Evolutionary conservation across 53 echinoderm and acorn worm species (phyloP).

Genomic region (Stichopus horrens): DNA sequence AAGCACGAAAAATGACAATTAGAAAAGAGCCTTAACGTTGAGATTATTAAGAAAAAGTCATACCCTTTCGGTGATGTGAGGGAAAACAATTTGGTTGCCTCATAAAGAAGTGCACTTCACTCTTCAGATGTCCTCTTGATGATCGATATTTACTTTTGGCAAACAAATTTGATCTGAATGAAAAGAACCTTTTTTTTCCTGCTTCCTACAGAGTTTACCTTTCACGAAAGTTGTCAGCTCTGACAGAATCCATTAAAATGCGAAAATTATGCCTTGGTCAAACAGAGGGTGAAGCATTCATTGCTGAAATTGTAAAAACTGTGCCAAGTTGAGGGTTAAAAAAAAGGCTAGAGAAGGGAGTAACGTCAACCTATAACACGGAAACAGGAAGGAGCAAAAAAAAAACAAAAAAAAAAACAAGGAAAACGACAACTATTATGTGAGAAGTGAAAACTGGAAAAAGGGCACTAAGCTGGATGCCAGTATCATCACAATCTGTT

Average conservation of each 20-base stretch:
- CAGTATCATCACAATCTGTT: no score
- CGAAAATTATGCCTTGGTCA: background rate
- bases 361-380: no score
- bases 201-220: conserved; percentile 18
- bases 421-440: no score
- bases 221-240: background rate
- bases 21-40: no score
- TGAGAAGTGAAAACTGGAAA: no score
- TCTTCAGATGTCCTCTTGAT: background rate
- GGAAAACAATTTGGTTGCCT: background rate
- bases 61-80: no score
- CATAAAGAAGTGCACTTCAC: background rate
- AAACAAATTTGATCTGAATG: background rate
- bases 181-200: conserved; percentile 12
- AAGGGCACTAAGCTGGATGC: no score
- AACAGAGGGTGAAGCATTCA: background rate
- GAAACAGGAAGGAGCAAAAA: no score
- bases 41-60: no score
- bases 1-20: no score
- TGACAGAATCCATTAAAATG: background rate
- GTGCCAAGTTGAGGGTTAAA: background rate
- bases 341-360: no score
- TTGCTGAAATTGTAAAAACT: background rate
- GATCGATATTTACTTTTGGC: conserved; percentile 25
- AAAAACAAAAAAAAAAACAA: no score